A percentile compares a stretch with the other conserved stretches of the same genome.
Conservation (phyloP, 1,140 invertebrate species). For the Anastrepha ludens region DNA sequence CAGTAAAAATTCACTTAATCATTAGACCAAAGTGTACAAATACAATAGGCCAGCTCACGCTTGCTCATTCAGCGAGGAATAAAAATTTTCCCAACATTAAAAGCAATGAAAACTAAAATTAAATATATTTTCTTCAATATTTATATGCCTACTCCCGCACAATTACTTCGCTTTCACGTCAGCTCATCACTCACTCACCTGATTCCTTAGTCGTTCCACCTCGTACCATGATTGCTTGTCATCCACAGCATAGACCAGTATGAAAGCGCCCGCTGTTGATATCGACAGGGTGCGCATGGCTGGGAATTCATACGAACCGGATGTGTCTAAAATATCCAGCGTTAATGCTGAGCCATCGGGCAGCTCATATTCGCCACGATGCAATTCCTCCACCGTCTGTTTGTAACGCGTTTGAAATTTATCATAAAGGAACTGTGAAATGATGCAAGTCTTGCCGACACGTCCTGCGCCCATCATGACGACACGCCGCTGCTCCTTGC, state of each 20-base stretch:
- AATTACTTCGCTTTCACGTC: not conserved
- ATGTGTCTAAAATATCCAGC: conserved; percentile 78
- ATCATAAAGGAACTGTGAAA: conserved; percentile 79
- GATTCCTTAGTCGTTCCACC: conserved; percentile 71
- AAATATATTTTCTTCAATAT: no score
- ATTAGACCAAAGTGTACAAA: no score
- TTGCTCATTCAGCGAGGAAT: no score
- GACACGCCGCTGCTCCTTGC: conserved; percentile 71
- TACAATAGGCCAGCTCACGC: no score
- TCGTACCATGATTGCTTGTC: conserved; percentile 76
- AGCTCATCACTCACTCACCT: conserved; percentile 60
- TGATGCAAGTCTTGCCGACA: conserved; percentile 79
- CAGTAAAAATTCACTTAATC: no score
- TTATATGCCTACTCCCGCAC: not conserved
- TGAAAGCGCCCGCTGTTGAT: conserved; percentile 77
- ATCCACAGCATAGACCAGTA: conserved; percentile 77
- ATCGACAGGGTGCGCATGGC: conserved; percentile 80
- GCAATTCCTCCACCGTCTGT: conserved; percentile 78
- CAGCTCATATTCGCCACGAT: conserved; percentile 77
- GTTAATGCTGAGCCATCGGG: conserved; percentile 72
- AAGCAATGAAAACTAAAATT: no score
- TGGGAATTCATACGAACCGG: conserved; percentile 77
- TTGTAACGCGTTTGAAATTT: conserved; percentile 76
- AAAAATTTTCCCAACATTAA: no score
- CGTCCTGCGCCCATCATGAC: conserved; percentile 75